These are phyloP conservation scores for Zelleria hepariella DNA, from an alignment of 2,888 invertebrate species.

Conservation along the genomic window DNA sequence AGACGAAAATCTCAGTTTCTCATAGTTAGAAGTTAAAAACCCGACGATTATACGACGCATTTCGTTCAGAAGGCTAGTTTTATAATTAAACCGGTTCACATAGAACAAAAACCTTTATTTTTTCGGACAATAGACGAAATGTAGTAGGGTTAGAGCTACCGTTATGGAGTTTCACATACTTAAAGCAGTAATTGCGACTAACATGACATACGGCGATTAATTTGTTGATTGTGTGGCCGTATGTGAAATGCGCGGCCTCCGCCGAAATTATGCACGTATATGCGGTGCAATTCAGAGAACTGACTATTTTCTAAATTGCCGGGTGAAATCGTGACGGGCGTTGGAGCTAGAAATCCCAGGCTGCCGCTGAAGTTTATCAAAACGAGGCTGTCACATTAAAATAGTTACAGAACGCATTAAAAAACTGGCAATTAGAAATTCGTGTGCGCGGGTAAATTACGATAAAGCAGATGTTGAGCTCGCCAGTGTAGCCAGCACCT, in stretches of 20 bases:
- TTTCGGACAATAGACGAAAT: constrained; percentile 68
- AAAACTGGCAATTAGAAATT: constrained; percentile 45
- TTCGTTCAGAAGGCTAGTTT: constrained; percentile 44
- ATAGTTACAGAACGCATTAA: background rate
- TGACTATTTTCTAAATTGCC: constrained; percentile 19
- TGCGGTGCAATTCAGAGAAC: background rate
- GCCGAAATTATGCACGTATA: constrained; percentile 19
- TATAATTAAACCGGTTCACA: constrained; percentile 69
- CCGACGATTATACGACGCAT: constrained; percentile 63
- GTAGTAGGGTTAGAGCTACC: constrained; percentile 59
- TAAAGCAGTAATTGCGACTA: constrained; percentile 54
- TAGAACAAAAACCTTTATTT: constrained; percentile 49
- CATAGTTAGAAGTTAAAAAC: constrained; percentile 69
- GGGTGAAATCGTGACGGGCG: constrained; percentile 4
- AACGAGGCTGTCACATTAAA: background rate
- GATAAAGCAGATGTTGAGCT: constrained; percentile 62
- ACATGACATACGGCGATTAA: constrained; percentile 65
- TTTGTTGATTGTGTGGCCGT: constrained; percentile 38
- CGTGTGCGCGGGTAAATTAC: constrained; percentile 46
- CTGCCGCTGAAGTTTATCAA: background rate
- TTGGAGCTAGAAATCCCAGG: background rate
- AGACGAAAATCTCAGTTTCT: constrained; percentile 56
- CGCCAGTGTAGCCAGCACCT: constrained; percentile 54
- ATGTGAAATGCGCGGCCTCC: constrained; percentile 22
- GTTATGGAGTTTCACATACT: constrained; percentile 63